Base-by-base conservation (phyloP, 30 jellyfish, hydroid and myxozoan genomes). In the Aurelia coerulea region DNA sequence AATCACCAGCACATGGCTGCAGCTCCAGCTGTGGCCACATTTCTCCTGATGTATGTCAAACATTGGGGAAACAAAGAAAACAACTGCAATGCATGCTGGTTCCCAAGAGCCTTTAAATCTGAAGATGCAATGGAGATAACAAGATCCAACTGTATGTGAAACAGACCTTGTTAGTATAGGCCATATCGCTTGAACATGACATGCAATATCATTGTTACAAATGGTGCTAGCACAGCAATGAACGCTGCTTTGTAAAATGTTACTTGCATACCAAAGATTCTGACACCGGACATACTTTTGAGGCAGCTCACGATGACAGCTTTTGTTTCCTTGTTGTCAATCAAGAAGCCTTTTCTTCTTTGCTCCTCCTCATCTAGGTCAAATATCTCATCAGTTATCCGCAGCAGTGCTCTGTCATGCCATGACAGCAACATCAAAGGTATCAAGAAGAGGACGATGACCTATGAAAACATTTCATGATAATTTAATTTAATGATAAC, bases 341-440 rank as follows among this genome's bases (percentile, higher is more conserved):
- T 63, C 83, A 84, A 74, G 83, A 84, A 53, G 33, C 72, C 50
- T 15, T 14, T 13, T 46, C 88, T 49, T n/a, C 87, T 19, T 73
- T 84, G 93, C 9, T 84, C 93, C 65, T 84, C 93, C 6, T n/a
- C 78, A 64, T 84, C 93, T 64, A 84, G 50, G 76, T 84, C 93
- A 17, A 12, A 17, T 0, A 84, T 19, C 58, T 84, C 93, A 14
- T 84, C 93, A 35, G 87, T 75, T 15, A 84, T 73, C 23, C 93
- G 81, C 6, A 10, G 77, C 14, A 84, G 1, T 62, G 93, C 93
- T 73, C 93, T 73, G 0, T 84, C 76, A 37, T 84, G 93, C 93
- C 93, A 84, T 15, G 93, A 86, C 12, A 84, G 93, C 69, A 84
- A 54, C 82, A 65, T 17, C 72, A 84, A 34, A 4, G 93, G 93